Base-by-base conservation (phyloP, 2,797 vertebrate species). In the Chaetophractus vellerosus region DNA sequence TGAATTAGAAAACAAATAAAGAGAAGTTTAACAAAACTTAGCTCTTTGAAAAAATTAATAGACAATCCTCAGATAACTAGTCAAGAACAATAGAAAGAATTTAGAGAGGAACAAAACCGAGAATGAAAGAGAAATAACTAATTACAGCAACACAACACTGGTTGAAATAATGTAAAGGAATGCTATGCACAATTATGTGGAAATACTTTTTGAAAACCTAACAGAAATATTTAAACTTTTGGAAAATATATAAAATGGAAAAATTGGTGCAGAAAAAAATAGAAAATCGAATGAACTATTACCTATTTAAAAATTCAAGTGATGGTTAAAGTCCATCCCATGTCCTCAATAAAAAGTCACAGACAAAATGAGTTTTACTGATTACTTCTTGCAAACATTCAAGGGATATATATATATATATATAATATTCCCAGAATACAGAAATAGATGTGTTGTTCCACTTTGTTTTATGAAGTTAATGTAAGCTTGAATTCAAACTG, bases 401-500 rank as follows among this genome's bases (percentile, higher is more conserved):
- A 81, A 78, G 33, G n/a, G n/a, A n/a, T n/a, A n/a, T n/a, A n/a
- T 81, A 66, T 48, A 10, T 8, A 50, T 64, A 57, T 24, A 86
- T 19, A 23, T 74, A 57, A 38, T 57, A 23, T 64, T 81, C 52
- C 3, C 19, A 78, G 38, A 90, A 71, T 81, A 33, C 24, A 50
- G 45, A 84, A 64, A 55, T 6, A 52, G 41, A 69, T 74, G 5
- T 38, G 6, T 38, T n/a, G 88, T 91, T 69, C 31, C 19, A 78
- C 21, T 75, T 79, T n/a, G 36, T 83, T 95, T 69, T 71, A 57
- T 68, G 31, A 93, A 72, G 18, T 81, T 85, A 55, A 63, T 81
- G 14, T 61, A 66, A 85, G 45, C 68, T 95, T 75, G n/a, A 75
- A 84, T 84, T 33, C 5, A 81, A 93, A 48, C 23, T 88, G 18